phyloP scores from a whole-genome alignment of 2,888 invertebrate genomes.

The Bombyx huttoni region DNA sequence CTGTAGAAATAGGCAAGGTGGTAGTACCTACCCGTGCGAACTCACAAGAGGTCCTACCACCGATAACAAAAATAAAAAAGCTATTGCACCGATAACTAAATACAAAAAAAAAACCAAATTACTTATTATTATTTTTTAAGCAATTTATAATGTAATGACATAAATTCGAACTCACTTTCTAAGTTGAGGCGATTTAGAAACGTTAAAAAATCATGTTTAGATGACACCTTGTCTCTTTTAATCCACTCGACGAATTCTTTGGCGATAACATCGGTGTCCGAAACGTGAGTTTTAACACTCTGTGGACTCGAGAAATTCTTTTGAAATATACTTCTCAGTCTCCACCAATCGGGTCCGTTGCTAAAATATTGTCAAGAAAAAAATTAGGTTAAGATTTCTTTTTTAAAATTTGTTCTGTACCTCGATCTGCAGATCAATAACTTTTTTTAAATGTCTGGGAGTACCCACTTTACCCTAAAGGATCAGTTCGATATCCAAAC shows the following conservation, averaged over 20 bases:
- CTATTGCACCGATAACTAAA: neutral
- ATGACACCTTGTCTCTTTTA: slow-evolving; percentile 21
- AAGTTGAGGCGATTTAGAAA: slow-evolving; percentile 81
- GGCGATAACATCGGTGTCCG: slow-evolving; percentile 75
- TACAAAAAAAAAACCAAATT: too few relatives aligned
- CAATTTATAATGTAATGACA: neutral
- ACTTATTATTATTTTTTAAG: too few relatives aligned
- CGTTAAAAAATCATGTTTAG: slow-evolving; percentile 75
- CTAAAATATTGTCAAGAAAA: slow-evolving; percentile 70
- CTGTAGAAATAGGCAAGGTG: too few relatives aligned
- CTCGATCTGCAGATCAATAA: neutral
- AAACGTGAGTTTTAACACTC: slow-evolving; percentile 77
- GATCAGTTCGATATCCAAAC: too few relatives aligned
- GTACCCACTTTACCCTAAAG: too few relatives aligned
- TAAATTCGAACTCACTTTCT: slow-evolving; percentile 75
- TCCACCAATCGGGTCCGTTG: slow-evolving; percentile 88
- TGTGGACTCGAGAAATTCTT: slow-evolving; percentile 82
- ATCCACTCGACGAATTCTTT: slow-evolving; percentile 75
- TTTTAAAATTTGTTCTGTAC: neutral
- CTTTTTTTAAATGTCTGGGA: too few relatives aligned
- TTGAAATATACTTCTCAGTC: slow-evolving; percentile 83
- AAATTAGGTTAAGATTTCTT: too few relatives aligned
- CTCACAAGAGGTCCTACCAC: too few relatives aligned
- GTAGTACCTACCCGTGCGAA: too few relatives aligned
- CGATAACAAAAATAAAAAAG: too few relatives aligned